Percentiles rank a stretch among this genome's conserved stretches.
Evolutionary conservation across 2,888 invertebrate species (phyloP).

Genomic region (Nesidiocoris tenuis): DNA sequence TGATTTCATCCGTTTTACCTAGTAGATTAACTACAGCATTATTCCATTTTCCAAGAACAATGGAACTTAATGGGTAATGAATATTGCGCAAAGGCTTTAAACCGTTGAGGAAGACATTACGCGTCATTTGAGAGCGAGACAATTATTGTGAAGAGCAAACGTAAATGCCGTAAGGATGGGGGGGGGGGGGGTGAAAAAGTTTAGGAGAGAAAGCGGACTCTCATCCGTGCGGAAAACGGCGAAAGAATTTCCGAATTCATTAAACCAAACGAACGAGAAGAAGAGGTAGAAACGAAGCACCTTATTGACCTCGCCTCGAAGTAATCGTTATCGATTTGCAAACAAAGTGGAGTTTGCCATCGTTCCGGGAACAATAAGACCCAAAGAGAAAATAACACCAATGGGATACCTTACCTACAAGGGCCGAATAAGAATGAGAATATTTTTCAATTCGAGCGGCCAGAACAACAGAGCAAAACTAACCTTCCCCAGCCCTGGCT

Average conservation of each 20-base stretch:
- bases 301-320: conserved; percentile 24
- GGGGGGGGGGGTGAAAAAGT: no score
- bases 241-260: conserved; percentile 23
- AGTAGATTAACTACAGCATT: no score
- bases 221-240: not conserved
- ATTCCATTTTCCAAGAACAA: no score
- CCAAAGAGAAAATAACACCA: conserved; percentile 5
- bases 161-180: no score
- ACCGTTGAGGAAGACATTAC: no score
- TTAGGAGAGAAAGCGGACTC: no score
- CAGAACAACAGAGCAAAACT: conserved; percentile 26
- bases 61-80: no score
- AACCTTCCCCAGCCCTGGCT: not conserved
- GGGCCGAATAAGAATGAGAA: conserved; percentile 35
- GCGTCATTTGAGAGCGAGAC: no score
- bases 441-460: conserved; percentile 28
- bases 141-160: no score
- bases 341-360: conserved; percentile 25
- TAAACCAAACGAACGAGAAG: not conserved
- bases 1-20: no score
- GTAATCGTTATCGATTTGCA: conserved; percentile 36
- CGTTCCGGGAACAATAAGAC: not conserved
- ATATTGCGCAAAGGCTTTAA: no score
- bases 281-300: not conserved
- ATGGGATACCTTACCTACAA: conserved; percentile 23